phyloP scores from a whole-genome alignment of 2,113 vertebrate genomes.

The Ardeotis arabs region DNA sequence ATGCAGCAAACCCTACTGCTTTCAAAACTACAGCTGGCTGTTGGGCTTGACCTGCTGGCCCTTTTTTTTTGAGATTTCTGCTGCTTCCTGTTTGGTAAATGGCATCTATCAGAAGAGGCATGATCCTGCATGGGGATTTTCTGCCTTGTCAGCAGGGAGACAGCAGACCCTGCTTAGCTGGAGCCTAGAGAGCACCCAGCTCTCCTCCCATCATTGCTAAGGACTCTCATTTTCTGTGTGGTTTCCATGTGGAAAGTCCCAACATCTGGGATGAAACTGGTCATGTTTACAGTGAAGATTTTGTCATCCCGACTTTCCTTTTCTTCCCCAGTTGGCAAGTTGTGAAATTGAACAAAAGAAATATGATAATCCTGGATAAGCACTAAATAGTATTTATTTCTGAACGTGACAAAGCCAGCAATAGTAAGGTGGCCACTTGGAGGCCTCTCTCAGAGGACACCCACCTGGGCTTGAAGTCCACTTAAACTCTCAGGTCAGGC shows the following conservation, averaged over 20 bases:
- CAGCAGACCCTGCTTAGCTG: not conserved
- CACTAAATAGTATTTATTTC: not conserved
- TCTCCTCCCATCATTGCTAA: not conserved
- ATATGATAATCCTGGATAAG: rapidly evolving
- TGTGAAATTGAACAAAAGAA: not conserved
- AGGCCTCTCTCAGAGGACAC: not conserved
- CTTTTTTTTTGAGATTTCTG: not conserved
- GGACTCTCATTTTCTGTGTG: not conserved
- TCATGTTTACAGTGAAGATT: not conserved
- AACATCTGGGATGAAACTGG: not conserved
- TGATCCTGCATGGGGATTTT: not conserved
- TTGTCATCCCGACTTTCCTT: not conserved
- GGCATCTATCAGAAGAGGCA: not conserved
- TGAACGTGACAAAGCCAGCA: rapidly evolving
- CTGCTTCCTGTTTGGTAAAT: not conserved
- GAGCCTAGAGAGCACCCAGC: not conserved
- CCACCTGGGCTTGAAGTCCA: not conserved
- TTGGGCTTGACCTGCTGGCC: not conserved
- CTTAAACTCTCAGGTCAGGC: not conserved
- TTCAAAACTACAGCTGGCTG: not conserved
- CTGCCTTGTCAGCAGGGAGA: not conserved
- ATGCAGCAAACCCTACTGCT: not conserved
- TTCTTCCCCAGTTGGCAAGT: not conserved
- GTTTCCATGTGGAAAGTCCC: not conserved
- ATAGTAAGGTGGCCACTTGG: not conserved